Evolutionary conservation across 2,888 invertebrate genomes (phyloP), one percentile per base, ranked within the genome.

Genomic region (Gibbula magus): DNA sequence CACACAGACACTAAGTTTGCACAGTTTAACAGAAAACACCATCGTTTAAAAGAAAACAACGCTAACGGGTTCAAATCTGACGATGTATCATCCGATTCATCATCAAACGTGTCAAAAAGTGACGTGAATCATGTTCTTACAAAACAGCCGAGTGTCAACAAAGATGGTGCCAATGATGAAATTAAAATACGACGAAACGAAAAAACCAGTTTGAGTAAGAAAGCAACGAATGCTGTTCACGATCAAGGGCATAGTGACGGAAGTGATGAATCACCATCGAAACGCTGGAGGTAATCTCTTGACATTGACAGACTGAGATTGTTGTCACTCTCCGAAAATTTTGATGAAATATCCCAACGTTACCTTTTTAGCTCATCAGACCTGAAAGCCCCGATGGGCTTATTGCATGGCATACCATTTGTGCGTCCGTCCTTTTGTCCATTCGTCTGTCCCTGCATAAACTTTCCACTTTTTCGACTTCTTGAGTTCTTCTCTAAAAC

Each of bases 1-100:
- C 96, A 96, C 93, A 95, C 89, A 25, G 93, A 93, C 84, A 94
- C 94, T 79, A 95, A 94, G 77, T 91, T 94, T 82, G 83, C 81
- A 18, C 83, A 87, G 75, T 87, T 88, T 70, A 85, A 86, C 20
- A 83, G 85, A 81, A 88, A 88, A 81, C 85, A 84, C 51, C 83
- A 86, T 22, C 82, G 84, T 75, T 79, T 85, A 22, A 86, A 86
- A 83, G 78, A 79, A 54, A 35, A 22, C 16, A 29, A 32, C 29
- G 61, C 29, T 25, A 61, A 61, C 29, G 61, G 29, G 16, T 61
- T 29, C 29, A 61, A 61, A 61, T 61, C 61, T 25, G 29, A 25
- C 25, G 61, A 61, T 29, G 13, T 61, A 13, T 29, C 16, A 16
- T 29, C 61, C 25, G 61, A 61, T 25, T 25, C 61, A 16, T 45